These are phyloP conservation scores for Sphenopsis melanotis DNA, from an alignment of 2,797 vertebrate species.

Conservation along the genomic window DNA sequence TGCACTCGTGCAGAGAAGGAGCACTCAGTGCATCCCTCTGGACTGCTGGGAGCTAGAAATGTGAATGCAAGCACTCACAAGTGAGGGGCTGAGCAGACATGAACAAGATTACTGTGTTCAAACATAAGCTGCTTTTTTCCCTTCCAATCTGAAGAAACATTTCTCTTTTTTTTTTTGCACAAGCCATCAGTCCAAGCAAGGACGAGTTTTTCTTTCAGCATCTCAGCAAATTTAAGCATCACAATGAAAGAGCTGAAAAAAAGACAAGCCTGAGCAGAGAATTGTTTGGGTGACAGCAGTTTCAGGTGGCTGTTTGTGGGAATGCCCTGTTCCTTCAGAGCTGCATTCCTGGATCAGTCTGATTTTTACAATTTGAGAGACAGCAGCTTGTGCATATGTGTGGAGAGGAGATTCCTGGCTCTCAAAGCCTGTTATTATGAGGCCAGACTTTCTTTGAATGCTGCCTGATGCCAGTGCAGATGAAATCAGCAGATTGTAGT, in stretches of 20 bases:
- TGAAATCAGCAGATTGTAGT: constrained; percentile 68
- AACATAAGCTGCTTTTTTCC: background rate
- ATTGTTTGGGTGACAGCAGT: background rate
- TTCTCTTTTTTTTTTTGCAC: background rate
- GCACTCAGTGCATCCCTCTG: background rate
- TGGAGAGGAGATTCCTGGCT: constrained; percentile 43
- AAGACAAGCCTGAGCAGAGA: background rate
- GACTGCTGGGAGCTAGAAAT: background rate
- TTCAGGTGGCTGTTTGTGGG: background rate
- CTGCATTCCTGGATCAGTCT: background rate
- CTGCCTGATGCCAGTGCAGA: constrained; percentile 65
- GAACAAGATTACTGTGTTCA: background rate
- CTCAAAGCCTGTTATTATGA: constrained; percentile 51
- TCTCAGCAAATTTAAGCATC: background rate
- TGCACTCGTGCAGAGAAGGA: background rate
- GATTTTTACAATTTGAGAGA: background rate
- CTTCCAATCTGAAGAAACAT: background rate
- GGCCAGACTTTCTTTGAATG: constrained; percentile 56
- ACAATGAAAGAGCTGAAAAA: background rate
- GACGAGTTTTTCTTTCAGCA: background rate
- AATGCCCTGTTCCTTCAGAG: background rate
- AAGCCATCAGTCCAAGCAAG: background rate
- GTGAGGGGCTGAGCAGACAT: background rate
- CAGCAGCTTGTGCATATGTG: constrained; percentile 28
- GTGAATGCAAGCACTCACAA: background rate